These are phyloP conservation scores for Galemys pyrenaicus DNA, from an alignment of 2,113 vertebrate genomes.

Conservation along the genomic window DNA sequence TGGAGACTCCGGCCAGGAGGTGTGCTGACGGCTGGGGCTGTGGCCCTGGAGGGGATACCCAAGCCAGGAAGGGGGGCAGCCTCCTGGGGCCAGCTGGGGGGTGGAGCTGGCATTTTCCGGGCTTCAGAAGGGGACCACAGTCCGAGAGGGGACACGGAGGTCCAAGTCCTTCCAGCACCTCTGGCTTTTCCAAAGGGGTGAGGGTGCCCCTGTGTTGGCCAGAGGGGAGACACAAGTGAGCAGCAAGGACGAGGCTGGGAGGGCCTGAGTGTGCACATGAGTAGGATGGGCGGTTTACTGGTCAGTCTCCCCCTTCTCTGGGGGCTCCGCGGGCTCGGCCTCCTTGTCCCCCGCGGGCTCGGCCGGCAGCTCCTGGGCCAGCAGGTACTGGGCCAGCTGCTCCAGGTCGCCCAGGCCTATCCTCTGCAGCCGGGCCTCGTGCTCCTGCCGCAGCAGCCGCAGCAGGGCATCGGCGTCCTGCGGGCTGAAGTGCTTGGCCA, in stretches of 20 bases:
- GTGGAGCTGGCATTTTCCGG: not conserved
- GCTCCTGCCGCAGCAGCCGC: constrained; percentile 48
- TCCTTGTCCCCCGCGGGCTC: not conserved
- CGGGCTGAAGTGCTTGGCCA: constrained; percentile 64
- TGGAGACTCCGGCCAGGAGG: no score
- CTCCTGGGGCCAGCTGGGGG: not conserved
- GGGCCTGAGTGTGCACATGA: not conserved
- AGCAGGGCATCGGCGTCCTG: constrained; percentile 59
- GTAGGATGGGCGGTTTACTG: not conserved
- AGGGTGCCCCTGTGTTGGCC: not conserved
- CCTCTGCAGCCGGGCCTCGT: not conserved
- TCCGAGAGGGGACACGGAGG: not conserved
- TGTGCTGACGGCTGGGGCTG: not conserved
- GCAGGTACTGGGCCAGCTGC: constrained; percentile 29
- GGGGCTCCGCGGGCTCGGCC: not conserved
- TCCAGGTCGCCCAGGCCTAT: constrained; percentile 66
- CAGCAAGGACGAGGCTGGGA: not conserved
- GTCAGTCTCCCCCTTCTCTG: not conserved
- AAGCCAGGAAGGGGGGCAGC: not conserved
- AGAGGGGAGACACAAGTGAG: not conserved
- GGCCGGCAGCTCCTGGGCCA: not conserved
- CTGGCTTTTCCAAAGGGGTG: not conserved
- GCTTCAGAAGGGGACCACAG: not conserved
- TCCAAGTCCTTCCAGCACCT: not conserved
- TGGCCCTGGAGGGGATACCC: not conserved